These are phyloP conservation scores for Helleia helle DNA, from an alignment of 2,888 invertebrate species.

Conservation along the genomic window DNA sequence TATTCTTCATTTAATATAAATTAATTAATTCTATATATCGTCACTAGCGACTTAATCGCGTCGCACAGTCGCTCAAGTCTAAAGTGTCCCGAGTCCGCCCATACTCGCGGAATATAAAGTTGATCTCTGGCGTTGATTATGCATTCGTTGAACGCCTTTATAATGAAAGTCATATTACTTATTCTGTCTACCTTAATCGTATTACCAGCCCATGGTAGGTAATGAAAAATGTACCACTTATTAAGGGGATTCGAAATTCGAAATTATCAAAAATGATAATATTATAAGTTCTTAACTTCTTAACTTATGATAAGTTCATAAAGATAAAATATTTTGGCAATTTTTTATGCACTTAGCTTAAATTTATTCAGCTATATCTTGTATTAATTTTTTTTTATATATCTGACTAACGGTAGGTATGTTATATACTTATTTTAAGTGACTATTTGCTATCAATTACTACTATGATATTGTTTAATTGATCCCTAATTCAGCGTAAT, in stretches of 20 bases:
- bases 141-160: constrained; percentile 4
- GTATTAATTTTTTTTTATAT: too few species aligned
- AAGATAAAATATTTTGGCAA: not conserved
- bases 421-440: too few species aligned
- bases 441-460: too few species aligned
- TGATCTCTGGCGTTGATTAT: not conserved
- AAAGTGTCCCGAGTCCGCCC: not conserved
- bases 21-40: too few species aligned
- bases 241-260: not conserved
- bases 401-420: not conserved
- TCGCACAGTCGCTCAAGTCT: not conserved
- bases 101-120: constrained; percentile 2
- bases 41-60: not conserved
- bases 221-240: not conserved
- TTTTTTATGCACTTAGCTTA: not conserved
- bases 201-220: not conserved
- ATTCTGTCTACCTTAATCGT: constrained; percentile 2
- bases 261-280: too few species aligned
- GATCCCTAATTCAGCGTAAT: too few species aligned
- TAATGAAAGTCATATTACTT: constrained; percentile 4
- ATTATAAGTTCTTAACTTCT: too few species aligned
- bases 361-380: too few species aligned
- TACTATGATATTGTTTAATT: too few species aligned
- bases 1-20: too few species aligned
- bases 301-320: too few species aligned